Percentiles rank a stretch among this genome's conserved stretches.
Conservation (phyloP, 2,113 vertebrate genomes). For the Oncorhynchus masou region DNA sequence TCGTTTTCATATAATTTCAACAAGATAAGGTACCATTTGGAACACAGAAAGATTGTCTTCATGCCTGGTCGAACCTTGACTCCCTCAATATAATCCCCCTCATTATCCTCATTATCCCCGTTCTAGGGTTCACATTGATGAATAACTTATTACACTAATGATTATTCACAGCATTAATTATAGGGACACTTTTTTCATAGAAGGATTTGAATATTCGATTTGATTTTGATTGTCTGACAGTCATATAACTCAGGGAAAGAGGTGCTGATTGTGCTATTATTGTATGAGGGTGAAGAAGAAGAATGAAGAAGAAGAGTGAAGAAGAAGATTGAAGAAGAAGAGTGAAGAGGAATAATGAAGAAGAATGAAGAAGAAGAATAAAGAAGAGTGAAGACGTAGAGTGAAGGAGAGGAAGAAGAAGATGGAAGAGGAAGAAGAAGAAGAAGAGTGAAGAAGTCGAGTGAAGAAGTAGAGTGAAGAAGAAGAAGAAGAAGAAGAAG, state of each 20-base stretch:
- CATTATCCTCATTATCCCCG: constrained; percentile 61
- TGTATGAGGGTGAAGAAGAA: too few species aligned
- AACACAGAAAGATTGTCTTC: not conserved
- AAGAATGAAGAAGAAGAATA: too few species aligned
- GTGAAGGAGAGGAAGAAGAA: too few species aligned
- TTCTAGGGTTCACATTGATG: constrained; percentile 43
- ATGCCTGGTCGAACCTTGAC: constrained; percentile 20
- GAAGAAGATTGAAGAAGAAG: too few species aligned
- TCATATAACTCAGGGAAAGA: not conserved
- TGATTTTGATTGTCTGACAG: not conserved
- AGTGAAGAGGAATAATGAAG: too few species aligned
- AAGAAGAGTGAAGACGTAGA: too few species aligned
- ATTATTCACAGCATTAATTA: constrained; percentile 38
- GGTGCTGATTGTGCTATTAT: not conserved
- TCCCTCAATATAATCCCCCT: constrained; percentile 56
- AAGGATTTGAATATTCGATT: not conserved
- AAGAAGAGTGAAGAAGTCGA: too few species aligned
- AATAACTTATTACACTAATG: constrained; percentile 62
- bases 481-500: too few species aligned
- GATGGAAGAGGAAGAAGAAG: too few species aligned
- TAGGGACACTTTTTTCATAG: constrained; percentile 20
- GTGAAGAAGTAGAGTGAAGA: too few species aligned
- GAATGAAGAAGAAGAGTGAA: too few species aligned
- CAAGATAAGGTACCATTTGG: not conserved
- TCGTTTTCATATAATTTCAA: not conserved